Base-by-base conservation (phyloP, 2,888 invertebrate genomes). In the Myopa testacea region DNA sequence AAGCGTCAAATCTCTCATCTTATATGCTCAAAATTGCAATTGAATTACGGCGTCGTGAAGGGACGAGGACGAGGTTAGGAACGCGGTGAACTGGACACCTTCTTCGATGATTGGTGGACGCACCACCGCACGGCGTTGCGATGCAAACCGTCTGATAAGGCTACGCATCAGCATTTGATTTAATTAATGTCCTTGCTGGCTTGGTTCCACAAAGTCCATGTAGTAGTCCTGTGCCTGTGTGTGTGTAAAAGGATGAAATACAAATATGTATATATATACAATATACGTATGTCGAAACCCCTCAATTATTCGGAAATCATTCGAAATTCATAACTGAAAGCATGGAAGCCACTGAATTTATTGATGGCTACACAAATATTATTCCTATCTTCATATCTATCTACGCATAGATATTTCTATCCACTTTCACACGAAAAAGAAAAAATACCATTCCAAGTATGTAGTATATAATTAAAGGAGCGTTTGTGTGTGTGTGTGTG, bases 91-190 rank as follows among this genome's bases (percentile, higher is more conserved):
- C 6, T 10, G 45, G 45, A 45, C 16, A 16, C 50, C 26, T 14
- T 26, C 26, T 14, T 26, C 50, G 26, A 40, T 34, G 55, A 2
- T 26, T 26, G 26, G 26, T 26, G 19, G 8, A 55, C 26, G 5
- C 34, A 45, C n/a, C 19, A 26, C 19, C 72, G 58, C 16, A 16
- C 72, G 19, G 40, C 38, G 65, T 75, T 26, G 50, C 55, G 65
- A 75, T 69, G 60, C 34, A 14, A 58, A 60, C 16, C 34, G 37
- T 50, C 62, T 34, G 69, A 75, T 75, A 75, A 75, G 45, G n/a
- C 14, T 65, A 65, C n/a, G 69, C 45, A 58, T 55, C 68, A 75
- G 37, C 38, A 60, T 75, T 69, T 75, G 69, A 75, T 75, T 75
- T 69, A 75, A 75, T 75, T 75, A 75, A 75, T 75, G 75, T 69